These are phyloP conservation scores for Megatriorchis doriae DNA, from an alignment of 2,113 vertebrate species.

Conservation along the genomic window DNA sequence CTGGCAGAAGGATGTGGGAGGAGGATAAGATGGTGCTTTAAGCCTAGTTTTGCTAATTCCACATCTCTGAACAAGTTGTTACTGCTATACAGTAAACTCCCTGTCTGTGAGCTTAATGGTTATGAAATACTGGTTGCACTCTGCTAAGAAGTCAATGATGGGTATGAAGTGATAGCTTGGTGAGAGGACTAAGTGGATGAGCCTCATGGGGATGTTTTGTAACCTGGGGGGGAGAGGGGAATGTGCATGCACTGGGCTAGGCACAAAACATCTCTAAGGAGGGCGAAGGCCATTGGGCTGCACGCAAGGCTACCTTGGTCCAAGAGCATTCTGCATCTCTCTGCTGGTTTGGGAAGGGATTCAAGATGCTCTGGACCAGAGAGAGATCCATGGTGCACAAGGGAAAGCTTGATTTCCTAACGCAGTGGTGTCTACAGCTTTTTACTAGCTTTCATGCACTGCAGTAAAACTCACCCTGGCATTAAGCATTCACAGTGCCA, in stretches of 20 bases:
- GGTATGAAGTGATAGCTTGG: neutral
- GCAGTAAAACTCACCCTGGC: neutral
- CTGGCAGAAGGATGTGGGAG: neutral
- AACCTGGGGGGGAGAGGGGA: neutral
- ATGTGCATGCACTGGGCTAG: neutral
- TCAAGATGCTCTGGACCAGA: neutral
- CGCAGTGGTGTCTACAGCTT: neutral
- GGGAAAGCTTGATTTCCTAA: neutral
- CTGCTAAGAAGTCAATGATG: neutral
- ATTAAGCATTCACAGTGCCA: neutral
- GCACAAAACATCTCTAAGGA: neutral
- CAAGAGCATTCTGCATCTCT: neutral
- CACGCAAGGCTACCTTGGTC: neutral
- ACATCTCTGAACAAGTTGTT: neutral
- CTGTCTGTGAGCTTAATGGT: neutral
- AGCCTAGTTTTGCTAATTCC: neutral
- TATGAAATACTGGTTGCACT: neutral
- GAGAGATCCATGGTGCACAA: neutral
- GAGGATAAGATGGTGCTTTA: neutral
- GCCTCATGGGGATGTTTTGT: neutral
- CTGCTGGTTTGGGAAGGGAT: neutral
- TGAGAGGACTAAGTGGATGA: neutral
- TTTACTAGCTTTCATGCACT: neutral
- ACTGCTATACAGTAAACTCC: neutral
- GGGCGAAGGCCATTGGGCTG: neutral